Base-by-base conservation (phyloP, 2,113 vertebrate genomes). In the Indicator indicator region DNA sequence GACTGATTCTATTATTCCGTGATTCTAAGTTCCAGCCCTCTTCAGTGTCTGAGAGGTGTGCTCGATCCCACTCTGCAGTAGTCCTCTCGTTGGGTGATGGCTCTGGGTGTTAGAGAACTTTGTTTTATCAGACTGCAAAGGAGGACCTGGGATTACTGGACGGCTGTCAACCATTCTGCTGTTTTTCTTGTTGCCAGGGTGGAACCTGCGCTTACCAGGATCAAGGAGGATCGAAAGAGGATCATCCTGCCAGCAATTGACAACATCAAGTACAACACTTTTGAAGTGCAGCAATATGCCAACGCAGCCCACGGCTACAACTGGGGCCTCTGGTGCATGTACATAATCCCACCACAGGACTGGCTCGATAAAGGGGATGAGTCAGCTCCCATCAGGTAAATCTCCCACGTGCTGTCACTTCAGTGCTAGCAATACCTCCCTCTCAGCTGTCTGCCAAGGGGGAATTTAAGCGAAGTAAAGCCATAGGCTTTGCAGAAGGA, bases 321-420 rank as follows among this genome's bases (percentile, higher is more conserved):
- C 98, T 99, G 99, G 99, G 99, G 99, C 2, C 98, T 99, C 85
- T 99, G 99, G 99, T 99, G 99, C 94, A 99, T 99, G 99, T 99
- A 99, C 97, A 99, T 99, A 91, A 99, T 99, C 84, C 99, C 99
- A 0, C 99, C 99, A 0, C 99, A 98, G 97, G 99, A 99, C 93
- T 99, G 99, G 99, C 98, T 99, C 73, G 99, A 99, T 96, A 99
- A 98, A 27, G 99, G 99, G 0, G 99, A 99, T 5, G 99, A 99
- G 97, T 99, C 99, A 0, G 99, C 99, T 9, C 99, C 99, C 82
- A 99, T 99, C 98, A 98, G 99, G 99, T 99, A 97, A 98, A 95
- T 88, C 9, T 62, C 52, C 71, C 42, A 3, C 2, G 12, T 1
- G 62, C 92, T 90, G 63, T 58, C 82, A 5, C 11, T 58, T 7